Base-by-base conservation (phyloP, 2,113 vertebrate species). In the Phyllostomus hastatus region DNA sequence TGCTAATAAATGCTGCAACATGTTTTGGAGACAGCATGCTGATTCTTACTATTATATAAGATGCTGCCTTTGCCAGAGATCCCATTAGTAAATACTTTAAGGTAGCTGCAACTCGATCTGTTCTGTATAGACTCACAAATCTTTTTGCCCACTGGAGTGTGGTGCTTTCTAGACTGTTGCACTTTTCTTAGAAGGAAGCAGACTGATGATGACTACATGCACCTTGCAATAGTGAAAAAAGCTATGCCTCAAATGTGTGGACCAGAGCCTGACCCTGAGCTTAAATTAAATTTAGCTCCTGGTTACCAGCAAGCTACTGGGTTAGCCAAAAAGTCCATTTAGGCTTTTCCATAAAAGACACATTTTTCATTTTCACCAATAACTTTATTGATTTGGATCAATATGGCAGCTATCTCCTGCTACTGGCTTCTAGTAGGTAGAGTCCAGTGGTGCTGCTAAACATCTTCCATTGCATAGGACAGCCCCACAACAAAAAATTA, bases 1-100 rank as follows among this genome's bases (percentile, higher is more conserved):
- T 96, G 91, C 95, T 94, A 95, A 97, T 97, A 98, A 98, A 98
- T 81, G 82, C 95, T 88, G 79, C 69, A 94, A 97, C 69, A 92
- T 96, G 83, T 78, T 95, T 97, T 78, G 22, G 70, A 98, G 96
- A 80, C 20, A 94, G 67, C 59, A 89, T 7, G 2, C 85, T 78
- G 90, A 96, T 94, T 97, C 84, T 35, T 35, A 61, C 70, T 91
- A 73, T 95, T 96, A 97, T 95, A 97, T 95, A 96, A 96, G 76
- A 93, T 1, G 1, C 28, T 86, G 64, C 89, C 70, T 97, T 79
- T 89, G 95, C 85, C 95, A 95, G 90, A 92, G 26, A 95, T 98
- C 95, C 96, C 92, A 78, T 97, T 97, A 97, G 91, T 0, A 66
- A 97, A 93, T 41, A 81, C 70, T 90, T 83, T 54, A 78, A 97